Evolutionary conservation across 2,113 vertebrate genomes (phyloP).

Genomic region (Tretioscincus oriximinensis): DNA sequence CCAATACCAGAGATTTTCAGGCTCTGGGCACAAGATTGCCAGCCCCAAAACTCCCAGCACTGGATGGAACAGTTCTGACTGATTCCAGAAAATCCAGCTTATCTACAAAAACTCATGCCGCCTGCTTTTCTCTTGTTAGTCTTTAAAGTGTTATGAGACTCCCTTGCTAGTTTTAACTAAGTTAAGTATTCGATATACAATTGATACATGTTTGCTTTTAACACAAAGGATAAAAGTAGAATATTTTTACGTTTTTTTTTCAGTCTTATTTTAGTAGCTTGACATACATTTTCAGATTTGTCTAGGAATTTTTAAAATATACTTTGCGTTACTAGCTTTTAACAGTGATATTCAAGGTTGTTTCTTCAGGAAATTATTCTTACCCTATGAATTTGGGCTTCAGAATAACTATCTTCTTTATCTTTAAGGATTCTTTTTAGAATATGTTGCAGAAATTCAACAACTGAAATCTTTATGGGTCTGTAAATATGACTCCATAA

Average conservation of each 20-base stretch:
- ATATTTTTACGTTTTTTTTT: background rate
- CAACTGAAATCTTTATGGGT: background rate
- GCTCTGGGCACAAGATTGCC: no score
- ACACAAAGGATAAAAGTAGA: background rate
- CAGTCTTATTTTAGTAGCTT: background rate
- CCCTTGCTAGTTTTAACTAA: background rate
- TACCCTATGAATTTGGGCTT: background rate
- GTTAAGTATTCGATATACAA: background rate
- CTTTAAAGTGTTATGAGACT: no score
- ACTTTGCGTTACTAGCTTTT: background rate
- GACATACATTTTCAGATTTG: background rate
- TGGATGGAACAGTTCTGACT: no score
- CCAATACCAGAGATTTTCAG: no score
- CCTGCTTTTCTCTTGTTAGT: no score
- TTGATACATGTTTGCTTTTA: background rate
- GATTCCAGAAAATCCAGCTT: no score
- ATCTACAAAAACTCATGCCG: no score
- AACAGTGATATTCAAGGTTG: background rate
- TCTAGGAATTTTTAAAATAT: background rate
- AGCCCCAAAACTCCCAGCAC: no score
- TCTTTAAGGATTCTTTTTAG: background rate
- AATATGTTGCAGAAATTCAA: background rate
- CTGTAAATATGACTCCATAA: background rate
- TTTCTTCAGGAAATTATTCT: background rate
- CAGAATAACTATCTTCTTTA: background rate